A percentile compares a stretch with the other conserved stretches of the same genome.
Evolutionary conservation across 2,888 invertebrate species (phyloP).

Genomic region (Saturnia pavonia): DNA sequence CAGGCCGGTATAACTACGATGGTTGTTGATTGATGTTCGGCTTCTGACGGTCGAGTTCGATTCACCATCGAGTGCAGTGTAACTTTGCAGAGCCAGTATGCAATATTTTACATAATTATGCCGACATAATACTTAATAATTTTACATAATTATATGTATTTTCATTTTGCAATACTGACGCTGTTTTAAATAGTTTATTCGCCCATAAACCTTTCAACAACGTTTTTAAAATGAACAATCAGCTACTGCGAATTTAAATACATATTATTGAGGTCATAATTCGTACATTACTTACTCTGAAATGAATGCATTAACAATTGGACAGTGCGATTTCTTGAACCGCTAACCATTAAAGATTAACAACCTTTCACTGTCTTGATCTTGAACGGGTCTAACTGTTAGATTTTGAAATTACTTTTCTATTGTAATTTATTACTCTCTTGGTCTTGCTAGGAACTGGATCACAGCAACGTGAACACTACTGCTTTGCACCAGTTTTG

Average conservation of each 20-base stretch:
- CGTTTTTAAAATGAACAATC: background rate
- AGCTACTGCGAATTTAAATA: background rate
- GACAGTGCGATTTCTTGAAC: slow-evolving; percentile 14
- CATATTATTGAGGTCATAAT: background rate
- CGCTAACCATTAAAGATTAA: background rate
- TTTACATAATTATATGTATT: background rate
- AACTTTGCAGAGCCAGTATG: background rate
- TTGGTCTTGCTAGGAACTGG: background rate
- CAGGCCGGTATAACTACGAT: background rate
- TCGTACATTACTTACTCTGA: background rate
- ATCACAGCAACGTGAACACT: too few relatives aligned
- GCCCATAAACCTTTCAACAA: background rate
- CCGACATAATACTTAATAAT: too few relatives aligned
- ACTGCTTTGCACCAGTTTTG: too few relatives aligned
- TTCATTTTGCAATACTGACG: background rate
- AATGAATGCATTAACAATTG: slow-evolving; percentile 4
- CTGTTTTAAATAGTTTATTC: background rate
- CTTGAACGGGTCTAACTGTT: background rate
- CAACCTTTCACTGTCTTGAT: background rate
- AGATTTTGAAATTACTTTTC: background rate
- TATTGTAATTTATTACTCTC: background rate
- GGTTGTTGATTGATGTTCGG: background rate
- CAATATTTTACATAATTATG: background rate
- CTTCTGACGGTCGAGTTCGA: background rate
- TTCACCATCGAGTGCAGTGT: background rate